Percentiles rank a stretch among this genome's conserved stretches.
Evolutionary conservation across 2,113 vertebrate species (phyloP).

Genomic region (Austrofundulus limnaeus): DNA sequence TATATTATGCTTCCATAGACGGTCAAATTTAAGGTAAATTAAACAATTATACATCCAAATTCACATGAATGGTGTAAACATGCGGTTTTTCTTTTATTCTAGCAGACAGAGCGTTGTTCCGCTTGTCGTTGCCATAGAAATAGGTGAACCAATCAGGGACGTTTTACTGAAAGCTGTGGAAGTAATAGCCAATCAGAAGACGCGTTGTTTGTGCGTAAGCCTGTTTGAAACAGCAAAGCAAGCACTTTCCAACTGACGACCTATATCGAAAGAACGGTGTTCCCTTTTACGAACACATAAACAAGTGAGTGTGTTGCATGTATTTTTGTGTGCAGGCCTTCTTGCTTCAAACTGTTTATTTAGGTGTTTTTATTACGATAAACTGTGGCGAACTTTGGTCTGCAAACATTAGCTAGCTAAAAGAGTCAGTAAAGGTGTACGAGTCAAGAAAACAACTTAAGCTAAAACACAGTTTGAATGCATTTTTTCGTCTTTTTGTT

Average conservation of each 20-base stretch:
- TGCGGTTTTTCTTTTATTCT: neutral
- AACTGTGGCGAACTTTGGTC: neutral
- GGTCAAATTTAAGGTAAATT: neutral
- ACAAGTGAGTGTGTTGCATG: constrained; percentile 7
- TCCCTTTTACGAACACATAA: neutral
- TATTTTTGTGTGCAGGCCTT: neutral
- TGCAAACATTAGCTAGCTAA: neutral
- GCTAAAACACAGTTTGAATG: neutral
- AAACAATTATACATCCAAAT: neutral
- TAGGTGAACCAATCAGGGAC: constrained; percentile 60
- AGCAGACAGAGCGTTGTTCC: constrained; percentile 29
- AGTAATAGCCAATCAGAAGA: constrained; percentile 59
- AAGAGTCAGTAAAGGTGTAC: neutral
- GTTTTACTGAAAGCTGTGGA: neutral
- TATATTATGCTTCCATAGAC: neutral
- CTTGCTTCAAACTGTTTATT: neutral
- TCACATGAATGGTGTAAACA: neutral
- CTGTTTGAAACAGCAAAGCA: constrained; percentile 69
- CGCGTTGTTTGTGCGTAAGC: constrained; percentile 46
- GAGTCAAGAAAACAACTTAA: neutral
- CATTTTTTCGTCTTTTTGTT: no score
- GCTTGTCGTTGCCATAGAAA: constrained; percentile 64
- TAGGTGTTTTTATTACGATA: neutral
- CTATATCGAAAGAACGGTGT: neutral
- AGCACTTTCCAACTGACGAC: constrained; percentile 60